Percentiles rank a stretch among this genome's conserved stretches.
Evolutionary conservation across 2,113 vertebrate genomes (phyloP).

Genomic region (Phyllopteryx taeniolatus): DNA sequence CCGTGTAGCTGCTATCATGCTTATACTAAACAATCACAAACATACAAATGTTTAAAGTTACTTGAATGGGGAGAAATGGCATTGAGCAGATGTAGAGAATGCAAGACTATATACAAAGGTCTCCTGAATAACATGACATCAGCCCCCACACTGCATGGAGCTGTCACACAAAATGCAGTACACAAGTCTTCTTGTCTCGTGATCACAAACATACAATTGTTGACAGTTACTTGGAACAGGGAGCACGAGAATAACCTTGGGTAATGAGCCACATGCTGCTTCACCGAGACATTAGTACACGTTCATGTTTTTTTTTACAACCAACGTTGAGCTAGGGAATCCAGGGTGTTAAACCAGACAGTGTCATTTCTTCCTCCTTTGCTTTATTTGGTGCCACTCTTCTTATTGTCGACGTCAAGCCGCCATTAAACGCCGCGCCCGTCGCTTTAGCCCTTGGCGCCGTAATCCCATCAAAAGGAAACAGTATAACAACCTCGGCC

Average conservation of each 20-base stretch:
- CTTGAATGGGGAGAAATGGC: too few relatives aligned
- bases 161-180: too few relatives aligned
- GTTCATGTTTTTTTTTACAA: not conserved
- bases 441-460: constrained; percentile 42
- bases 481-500: constrained; percentile 65
- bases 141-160: too few relatives aligned
- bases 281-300: not conserved
- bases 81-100: too few relatives aligned
- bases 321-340: not conserved
- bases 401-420: constrained; percentile 61
- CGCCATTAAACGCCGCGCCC: constrained; percentile 63
- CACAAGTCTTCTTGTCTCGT: too few relatives aligned
- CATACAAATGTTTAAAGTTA: too few relatives aligned
- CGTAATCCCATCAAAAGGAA: constrained; percentile 74
- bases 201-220: too few relatives aligned
- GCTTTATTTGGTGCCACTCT: constrained; percentile 39
- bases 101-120: too few relatives aligned
- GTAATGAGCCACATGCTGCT: not conserved
- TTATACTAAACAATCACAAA: too few relatives aligned
- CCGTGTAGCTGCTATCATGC: too few relatives aligned
- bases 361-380: constrained; percentile 11
- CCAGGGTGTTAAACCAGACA: not conserved
- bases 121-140: too few relatives aligned
- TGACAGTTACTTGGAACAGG: too few relatives aligned
- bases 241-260: not conserved